Conservation (phyloP, 2,888 invertebrate species). For the Leptodirus hochenwartii region DNA sequence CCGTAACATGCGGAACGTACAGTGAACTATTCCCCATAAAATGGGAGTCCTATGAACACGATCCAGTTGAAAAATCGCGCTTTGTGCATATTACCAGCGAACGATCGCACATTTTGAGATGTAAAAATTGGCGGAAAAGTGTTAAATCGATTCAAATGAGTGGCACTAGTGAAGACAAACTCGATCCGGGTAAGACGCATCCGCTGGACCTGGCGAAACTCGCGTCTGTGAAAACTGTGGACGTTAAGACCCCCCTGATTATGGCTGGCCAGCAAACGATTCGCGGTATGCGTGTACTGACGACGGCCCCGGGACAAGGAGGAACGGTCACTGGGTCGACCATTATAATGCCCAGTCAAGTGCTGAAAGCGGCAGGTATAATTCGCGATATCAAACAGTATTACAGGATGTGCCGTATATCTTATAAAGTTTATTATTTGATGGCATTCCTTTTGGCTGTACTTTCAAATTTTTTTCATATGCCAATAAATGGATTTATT, state of each 20-base stretch:
- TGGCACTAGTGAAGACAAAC: constrained; percentile 30
- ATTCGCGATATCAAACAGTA: constrained; percentile 30
- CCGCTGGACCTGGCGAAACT: constrained; percentile 33
- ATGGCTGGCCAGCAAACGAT: constrained; percentile 23
- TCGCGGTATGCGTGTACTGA: constrained; percentile 24
- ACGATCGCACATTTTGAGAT: too few relatives aligned
- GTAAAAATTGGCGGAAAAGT: too few relatives aligned
- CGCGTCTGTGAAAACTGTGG: constrained; percentile 29
- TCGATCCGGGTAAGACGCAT: constrained; percentile 36
- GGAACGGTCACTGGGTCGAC: constrained; percentile 21
- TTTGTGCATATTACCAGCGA: too few relatives aligned
- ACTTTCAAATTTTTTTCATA: background rate
- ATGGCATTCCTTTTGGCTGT: background rate
- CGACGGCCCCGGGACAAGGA: constrained; percentile 19
- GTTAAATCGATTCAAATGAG: too few relatives aligned
- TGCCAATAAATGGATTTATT: constrained; percentile 4
- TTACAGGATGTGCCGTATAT: too few relatives aligned
- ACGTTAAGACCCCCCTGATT: constrained; percentile 24
- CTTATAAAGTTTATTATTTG: constrained; percentile 4
- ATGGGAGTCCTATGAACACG: too few relatives aligned
- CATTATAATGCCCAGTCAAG: constrained; percentile 27
- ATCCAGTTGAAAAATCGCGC: too few relatives aligned
- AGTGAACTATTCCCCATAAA: too few relatives aligned
- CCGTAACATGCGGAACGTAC: too few relatives aligned
- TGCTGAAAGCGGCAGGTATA: constrained; percentile 31